Percentiles rank a stretch among this genome's conserved stretches.
Conservation (phyloP, 2,113 vertebrate genomes). For the Oncorhynchus tshawytscha region DNA sequence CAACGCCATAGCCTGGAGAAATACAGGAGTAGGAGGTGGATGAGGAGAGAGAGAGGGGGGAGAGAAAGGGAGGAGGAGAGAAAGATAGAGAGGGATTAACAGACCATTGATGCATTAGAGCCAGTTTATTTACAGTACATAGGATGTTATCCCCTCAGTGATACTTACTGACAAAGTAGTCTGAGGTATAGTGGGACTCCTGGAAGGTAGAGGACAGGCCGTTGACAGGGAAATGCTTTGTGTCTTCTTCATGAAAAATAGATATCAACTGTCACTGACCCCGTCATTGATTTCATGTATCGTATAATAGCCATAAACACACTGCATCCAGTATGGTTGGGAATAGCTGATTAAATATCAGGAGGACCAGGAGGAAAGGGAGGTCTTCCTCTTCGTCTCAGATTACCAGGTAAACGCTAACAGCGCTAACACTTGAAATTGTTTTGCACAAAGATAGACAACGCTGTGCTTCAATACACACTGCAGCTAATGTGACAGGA, state of each 20-base stretch:
- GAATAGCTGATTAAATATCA: constrained; percentile 60
- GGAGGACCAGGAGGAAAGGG: constrained; percentile 56
- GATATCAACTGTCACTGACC: constrained; percentile 61
- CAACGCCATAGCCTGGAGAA: constrained; percentile 88
- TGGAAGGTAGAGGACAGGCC: constrained; percentile 85
- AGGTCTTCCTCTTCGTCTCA: constrained; percentile 60
- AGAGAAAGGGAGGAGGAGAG: too few species aligned
- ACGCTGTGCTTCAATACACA: too few species aligned
- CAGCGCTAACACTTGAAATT: not conserved
- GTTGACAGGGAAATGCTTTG: constrained; percentile 88
- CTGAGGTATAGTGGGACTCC: constrained; percentile 94
- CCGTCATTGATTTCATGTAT: constrained; percentile 70
- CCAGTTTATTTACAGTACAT: not conserved
- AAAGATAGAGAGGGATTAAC: too few species aligned
- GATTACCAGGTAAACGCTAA: constrained; percentile 51
- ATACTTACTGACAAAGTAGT: constrained; percentile 98
- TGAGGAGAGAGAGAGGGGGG: not conserved
- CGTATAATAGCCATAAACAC: constrained; percentile 48
- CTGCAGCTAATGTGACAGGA: too few species aligned
- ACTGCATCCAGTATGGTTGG: constrained; percentile 53
- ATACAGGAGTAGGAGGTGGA: constrained; percentile 20
- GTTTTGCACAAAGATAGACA: not conserved
- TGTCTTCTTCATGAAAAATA: constrained; percentile 85
- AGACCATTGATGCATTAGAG: not conserved
- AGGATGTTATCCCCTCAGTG: not conserved